A percentile compares a stretch with the other conserved stretches of the same genome.
phyloP scores from a whole-genome alignment of 2,113 vertebrate species.

The Laticauda colubrina region DNA sequence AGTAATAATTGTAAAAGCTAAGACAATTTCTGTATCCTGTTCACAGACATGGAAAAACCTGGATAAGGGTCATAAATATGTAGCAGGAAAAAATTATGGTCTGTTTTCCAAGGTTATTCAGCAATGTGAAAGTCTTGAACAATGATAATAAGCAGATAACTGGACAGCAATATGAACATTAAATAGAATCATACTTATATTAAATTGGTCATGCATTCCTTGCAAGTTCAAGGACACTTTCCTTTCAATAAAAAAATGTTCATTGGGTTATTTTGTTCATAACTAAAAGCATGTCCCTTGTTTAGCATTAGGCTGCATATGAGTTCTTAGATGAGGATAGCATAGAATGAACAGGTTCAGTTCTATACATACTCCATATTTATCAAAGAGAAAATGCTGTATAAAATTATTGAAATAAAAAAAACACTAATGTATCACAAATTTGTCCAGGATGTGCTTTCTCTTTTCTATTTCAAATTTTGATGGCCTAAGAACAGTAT shows the following conservation, averaged over 20 bases:
- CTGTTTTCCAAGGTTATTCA: not conserved
- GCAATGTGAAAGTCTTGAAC: not conserved
- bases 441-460: not conserved
- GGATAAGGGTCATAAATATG: not conserved
- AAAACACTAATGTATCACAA: not conserved
- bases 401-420: not conserved
- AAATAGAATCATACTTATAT: not conserved
- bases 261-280: slow-evolving; percentile 3
- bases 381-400: not conserved
- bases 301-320: not conserved
- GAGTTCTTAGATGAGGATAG: not conserved
- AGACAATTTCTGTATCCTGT: not conserved
- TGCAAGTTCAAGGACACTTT: not conserved
- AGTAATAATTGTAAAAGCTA: not conserved
- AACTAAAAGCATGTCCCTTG: not conserved
- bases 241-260: not conserved
- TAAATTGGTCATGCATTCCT: not conserved
- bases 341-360: not conserved
- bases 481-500: not conserved
- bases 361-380: not conserved
- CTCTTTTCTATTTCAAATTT: not conserved
- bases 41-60: not conserved
- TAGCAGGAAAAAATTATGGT: not conserved
- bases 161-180: not conserved
- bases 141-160: slow-evolving; percentile 18